Percentiles rank a stretch among this genome's conserved stretches.
Evolutionary conservation across 2,888 invertebrate species (phyloP).

Genomic region (Entomobrya proxima): DNA sequence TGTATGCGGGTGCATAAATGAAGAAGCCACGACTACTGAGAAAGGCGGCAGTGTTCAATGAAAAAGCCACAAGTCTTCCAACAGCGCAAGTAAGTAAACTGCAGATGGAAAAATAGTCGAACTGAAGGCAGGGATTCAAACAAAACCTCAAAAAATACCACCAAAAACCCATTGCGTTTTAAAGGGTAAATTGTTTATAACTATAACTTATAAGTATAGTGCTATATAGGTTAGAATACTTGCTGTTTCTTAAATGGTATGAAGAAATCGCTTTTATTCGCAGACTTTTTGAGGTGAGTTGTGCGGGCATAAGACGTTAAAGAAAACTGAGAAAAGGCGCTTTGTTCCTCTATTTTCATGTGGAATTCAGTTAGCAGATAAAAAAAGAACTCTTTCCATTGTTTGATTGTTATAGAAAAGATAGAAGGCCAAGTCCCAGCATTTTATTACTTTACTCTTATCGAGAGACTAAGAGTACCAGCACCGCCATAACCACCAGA

Average conservation of each 20-base stretch:
- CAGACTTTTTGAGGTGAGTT: background rate
- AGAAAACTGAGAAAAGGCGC: background rate
- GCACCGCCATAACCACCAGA: background rate
- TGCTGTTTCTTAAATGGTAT: background rate
- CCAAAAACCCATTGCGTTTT: background rate
- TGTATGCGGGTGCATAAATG: no score
- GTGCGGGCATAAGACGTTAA: background rate
- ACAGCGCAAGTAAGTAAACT: background rate
- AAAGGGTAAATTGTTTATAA: background rate
- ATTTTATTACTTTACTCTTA: no score
- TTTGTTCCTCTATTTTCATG: constrained; percentile 7
- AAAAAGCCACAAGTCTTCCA: constrained; percentile 28
- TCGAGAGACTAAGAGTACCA: background rate
- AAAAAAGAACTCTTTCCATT: background rate
- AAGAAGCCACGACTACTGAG: no score
- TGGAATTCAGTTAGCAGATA: background rate
- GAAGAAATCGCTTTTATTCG: constrained; percentile 20
- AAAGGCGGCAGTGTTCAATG: background rate
- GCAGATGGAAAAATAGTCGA: background rate
- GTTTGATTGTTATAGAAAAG: background rate
- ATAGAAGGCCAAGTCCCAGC: background rate
- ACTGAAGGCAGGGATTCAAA: background rate
- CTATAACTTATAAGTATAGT: background rate
- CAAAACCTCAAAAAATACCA: background rate
- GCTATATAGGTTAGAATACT: background rate